Percentiles rank a stretch among this genome's conserved stretches.
Conservation (phyloP, 2,888 invertebrate genomes). For the Tubulanus polymorphus region DNA sequence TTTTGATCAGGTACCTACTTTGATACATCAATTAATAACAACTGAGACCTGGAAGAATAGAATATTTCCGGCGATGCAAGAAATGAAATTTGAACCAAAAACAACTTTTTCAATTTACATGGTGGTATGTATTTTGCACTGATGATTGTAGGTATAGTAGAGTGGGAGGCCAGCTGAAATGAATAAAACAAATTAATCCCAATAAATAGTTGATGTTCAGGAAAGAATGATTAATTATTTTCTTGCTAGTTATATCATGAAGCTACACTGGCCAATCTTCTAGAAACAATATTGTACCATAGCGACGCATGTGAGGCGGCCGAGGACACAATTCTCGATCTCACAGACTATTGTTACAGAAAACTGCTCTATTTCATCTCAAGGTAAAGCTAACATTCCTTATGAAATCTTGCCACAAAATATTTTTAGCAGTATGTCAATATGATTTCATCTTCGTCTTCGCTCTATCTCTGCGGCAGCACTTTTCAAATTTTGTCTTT, state of each 20-base stretch:
- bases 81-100: constrained; percentile 52
- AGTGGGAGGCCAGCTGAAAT: not conserved
- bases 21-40: constrained; percentile 79
- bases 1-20: constrained; percentile 62
- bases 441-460: too few species aligned
- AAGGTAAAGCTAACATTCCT: constrained; percentile 14
- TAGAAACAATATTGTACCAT: constrained; percentile 81
- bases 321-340: constrained; percentile 72
- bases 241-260: constrained; percentile 67
- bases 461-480: too few species aligned
- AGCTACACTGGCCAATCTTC: constrained; percentile 70
- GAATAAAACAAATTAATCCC: too few species aligned
- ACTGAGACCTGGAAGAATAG: constrained; percentile 81
- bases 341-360: constrained; percentile 76
- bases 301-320: constrained; percentile 73
- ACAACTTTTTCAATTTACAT: constrained; percentile 60
- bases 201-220: too few species aligned
- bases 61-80: constrained; percentile 72
- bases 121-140: constrained; percentile 57
- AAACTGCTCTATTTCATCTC: constrained; percentile 54
- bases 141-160: not conserved
- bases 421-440: too few species aligned
- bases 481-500: too few species aligned
- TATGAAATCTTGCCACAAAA: not conserved
- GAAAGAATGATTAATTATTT: not conserved